These are phyloP conservation scores for Steinernema feltiae DNA, from an alignment of 1,140 invertebrate genomes.

Conservation along the genomic window DNA sequence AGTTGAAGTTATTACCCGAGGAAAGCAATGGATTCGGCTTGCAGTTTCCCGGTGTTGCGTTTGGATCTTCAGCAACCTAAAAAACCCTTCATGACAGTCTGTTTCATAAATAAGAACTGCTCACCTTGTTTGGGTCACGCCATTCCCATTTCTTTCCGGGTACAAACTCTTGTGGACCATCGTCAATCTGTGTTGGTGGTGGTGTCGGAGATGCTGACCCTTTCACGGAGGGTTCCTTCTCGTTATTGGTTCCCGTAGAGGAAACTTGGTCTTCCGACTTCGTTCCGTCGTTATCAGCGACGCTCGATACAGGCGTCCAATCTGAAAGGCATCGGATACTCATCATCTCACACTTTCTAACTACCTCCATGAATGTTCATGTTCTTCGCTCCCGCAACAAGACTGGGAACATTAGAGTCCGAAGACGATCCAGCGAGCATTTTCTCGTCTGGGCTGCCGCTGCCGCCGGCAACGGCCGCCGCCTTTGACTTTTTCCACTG, in stretches of 20 bases:
- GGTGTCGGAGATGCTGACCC: constrained; percentile 9
- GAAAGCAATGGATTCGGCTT: background rate
- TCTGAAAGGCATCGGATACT: constrained; percentile 15
- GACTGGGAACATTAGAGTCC: constrained; percentile 22
- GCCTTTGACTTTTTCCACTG: constrained; percentile 33
- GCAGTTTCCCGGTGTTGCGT: constrained; percentile 38
- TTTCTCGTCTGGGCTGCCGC: constrained; percentile 13
- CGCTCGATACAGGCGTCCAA: constrained; percentile 27
- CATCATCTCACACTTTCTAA: background rate
- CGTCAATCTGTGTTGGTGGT: constrained; percentile 20
- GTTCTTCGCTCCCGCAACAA: constrained; percentile 14
- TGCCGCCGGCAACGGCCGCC: constrained; percentile 18
- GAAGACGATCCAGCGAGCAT: background rate
- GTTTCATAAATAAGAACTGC: background rate
- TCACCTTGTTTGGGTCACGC: constrained; percentile 39
- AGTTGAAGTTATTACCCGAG: background rate
- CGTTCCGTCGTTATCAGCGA: constrained; percentile 2
- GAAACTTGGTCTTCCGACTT: constrained; percentile 7
- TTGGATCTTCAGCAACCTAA: constrained; percentile 37
- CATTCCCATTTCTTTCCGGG: constrained; percentile 46
- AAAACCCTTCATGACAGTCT: background rate
- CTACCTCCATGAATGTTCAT: constrained; percentile 22
- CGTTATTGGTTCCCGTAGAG: background rate
- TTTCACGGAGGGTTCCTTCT: background rate
- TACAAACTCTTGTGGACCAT: constrained; percentile 39